Evolutionary conservation across 2,113 vertebrate genomes (phyloP), one percentile per base, ranked within the genome.

Genomic region (Microtus richardsoni): DNA sequence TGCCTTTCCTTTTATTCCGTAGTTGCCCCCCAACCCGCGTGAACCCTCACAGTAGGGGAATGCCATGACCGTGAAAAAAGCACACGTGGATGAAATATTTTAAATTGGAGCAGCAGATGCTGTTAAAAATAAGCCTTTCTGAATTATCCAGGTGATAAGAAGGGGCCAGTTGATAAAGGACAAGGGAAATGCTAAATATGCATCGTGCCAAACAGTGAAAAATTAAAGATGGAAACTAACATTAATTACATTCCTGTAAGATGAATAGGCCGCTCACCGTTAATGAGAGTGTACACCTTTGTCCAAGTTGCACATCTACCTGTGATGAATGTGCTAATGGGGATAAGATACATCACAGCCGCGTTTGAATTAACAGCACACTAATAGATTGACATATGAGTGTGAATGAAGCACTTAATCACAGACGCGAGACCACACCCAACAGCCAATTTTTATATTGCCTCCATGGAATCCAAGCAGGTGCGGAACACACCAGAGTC

Each of bases 241-340:
- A 99, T 99, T 99, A 99, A 99, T 99, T 99, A 99, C 98, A 96
- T 96, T 97, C 97, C 75, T 80, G 97, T 96, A 98, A 98, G 98
- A 99, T 99, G 99, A 99, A 99, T 99, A 98, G 99, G 97, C 98
- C 96, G 96, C 96, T 98, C 98, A 98, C 99, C 99, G 99, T 99
- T 99, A 99, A 99, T 99, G 99, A 99, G 99, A 99, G 98, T 96
- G 98, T 98, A 99, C 98, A 98, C 99, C 99, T 99, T 99, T 99
- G 99, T 99, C 98, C 98, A 99, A 98, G 99, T 99, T 99, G 99
- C 98, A 98, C 98, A 98, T 99, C 98, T 96, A 98, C 98, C 98
- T 97, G 98, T 99, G 99, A 99, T 99, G 98, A 99, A 99, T 99
- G 99, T 98, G 98, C 98, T 97, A 98, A 98, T 91, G 97, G 97